Evolutionary conservation across 2,888 invertebrate species (phyloP).

Genomic region (Drosophila falleni): DNA sequence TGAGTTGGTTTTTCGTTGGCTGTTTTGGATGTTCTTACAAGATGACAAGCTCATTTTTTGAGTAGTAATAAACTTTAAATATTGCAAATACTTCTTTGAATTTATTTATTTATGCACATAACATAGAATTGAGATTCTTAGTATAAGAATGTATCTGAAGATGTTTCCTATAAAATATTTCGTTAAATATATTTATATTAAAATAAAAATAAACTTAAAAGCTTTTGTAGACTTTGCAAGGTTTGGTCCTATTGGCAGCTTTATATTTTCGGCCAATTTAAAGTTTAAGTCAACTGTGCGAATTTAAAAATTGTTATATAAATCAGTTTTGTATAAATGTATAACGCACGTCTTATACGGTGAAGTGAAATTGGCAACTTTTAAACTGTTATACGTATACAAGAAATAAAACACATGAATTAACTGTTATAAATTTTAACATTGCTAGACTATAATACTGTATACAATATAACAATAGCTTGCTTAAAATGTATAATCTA

Average conservation of each 20-base stretch:
- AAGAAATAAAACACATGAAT: neutral
- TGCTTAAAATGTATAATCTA: no score
- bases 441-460: no score
- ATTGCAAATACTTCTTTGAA: neutral
- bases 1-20: neutral
- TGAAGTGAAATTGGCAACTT: neutral
- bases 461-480: no score
- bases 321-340: neutral
- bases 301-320: neutral
- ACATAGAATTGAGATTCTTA: neutral
- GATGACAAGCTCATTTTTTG: neutral
- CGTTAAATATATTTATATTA: neutral
- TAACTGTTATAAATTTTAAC: slow-evolving; percentile 2
- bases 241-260: neutral
- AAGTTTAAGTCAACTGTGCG: neutral
- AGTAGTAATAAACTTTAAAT: neutral
- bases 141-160: neutral
- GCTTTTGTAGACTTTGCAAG: slow-evolving; percentile 9
- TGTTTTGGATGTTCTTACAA: neutral
- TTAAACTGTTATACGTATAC: neutral
- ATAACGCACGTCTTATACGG: slow-evolving; percentile 1
- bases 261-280: slow-evolving; percentile 24
- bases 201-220: neutral
- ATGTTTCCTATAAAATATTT: neutral
- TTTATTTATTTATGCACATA: neutral